Evolutionary conservation across 2,797 vertebrate genomes (phyloP).

Genomic region (Hemibagrus guttatus): DNA sequence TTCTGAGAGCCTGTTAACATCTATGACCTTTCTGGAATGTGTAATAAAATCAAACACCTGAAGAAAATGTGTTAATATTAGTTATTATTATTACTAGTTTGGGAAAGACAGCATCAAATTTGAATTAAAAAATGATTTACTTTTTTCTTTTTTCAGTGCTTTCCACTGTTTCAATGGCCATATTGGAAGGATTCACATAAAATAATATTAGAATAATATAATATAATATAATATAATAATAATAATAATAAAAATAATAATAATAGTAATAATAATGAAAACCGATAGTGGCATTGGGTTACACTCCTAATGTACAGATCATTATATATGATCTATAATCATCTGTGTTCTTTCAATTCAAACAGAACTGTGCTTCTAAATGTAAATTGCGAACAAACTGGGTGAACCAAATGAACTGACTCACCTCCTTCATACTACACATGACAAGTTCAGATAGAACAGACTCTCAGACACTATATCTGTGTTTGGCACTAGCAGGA

Average conservation of each 20-base stretch:
- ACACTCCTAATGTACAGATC: not conserved
- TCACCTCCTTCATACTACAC: not conserved
- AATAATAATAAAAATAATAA: no score
- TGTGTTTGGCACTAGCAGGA: conserved; percentile 41
- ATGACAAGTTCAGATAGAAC: not conserved
- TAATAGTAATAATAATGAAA: no score
- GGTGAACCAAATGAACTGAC: not conserved
- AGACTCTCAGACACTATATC: conserved; percentile 29
- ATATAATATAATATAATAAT: no score
- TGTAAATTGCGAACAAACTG: not conserved
- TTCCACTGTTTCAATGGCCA: no score
- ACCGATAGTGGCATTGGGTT: not conserved
- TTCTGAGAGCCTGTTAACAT: not conserved
- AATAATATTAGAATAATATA: no score
- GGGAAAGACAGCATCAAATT: not conserved
- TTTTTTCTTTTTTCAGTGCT: no score
- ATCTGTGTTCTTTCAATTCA: not conserved
- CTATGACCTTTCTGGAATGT: not conserved
- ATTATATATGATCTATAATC: not conserved
- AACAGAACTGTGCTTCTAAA: not conserved
- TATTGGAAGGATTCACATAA: not conserved
- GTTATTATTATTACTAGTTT: not conserved
- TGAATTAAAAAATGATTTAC: not conserved
- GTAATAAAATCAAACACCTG: not conserved
- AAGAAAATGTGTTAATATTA: no score